Percentiles rank a stretch among this genome's conserved stretches.
phyloP scores from a whole-genome alignment of 2,888 invertebrate species.

The Diachrysia chrysitis region DNA sequence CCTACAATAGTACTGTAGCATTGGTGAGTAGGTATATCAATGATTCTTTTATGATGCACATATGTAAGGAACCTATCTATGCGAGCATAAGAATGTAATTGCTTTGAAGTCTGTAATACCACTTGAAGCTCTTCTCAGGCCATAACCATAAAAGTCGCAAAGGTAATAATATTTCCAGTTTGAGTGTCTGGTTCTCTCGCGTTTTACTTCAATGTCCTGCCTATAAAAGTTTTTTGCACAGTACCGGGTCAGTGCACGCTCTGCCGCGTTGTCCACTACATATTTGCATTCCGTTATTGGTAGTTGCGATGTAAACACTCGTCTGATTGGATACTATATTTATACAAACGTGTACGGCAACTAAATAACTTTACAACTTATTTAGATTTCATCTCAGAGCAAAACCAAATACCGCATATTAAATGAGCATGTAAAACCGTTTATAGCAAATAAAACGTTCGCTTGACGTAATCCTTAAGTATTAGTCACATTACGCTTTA shows the following conservation, averaged over 20 bases:
- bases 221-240: slow-evolving; percentile 56
- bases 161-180: slow-evolving; percentile 37
- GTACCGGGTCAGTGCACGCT: slow-evolving; percentile 53
- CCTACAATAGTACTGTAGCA: background rate
- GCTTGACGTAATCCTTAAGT: slow-evolving; percentile 19
- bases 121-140: slow-evolving; percentile 23
- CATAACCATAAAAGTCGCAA: slow-evolving; percentile 31
- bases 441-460: slow-evolving; percentile 12
- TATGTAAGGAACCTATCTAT: slow-evolving; percentile 17
- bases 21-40: background rate
- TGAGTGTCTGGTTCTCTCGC: slow-evolving; percentile 41
- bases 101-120: slow-evolving; percentile 28
- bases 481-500: slow-evolving; percentile 41
- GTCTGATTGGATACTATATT: slow-evolving; percentile 81
- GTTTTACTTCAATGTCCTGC: slow-evolving; percentile 51
- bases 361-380: slow-evolving; percentile 36
- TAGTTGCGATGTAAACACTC: slow-evolving; percentile 81
- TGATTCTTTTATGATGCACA: background rate
- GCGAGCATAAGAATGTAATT: slow-evolving; percentile 25
- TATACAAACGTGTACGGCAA: slow-evolving; percentile 56
- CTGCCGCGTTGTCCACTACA: slow-evolving; percentile 72
- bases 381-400: slow-evolving; percentile 18
- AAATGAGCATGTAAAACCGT: slow-evolving; percentile 17
- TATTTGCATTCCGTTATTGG: slow-evolving; percentile 88
- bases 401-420: slow-evolving; percentile 19